A percentile compares a stretch with the other conserved stretches of the same genome.
These are phyloP conservation scores for Metallyticus violacea DNA, from an alignment of 2,888 invertebrate species.

Conservation along the genomic window DNA sequence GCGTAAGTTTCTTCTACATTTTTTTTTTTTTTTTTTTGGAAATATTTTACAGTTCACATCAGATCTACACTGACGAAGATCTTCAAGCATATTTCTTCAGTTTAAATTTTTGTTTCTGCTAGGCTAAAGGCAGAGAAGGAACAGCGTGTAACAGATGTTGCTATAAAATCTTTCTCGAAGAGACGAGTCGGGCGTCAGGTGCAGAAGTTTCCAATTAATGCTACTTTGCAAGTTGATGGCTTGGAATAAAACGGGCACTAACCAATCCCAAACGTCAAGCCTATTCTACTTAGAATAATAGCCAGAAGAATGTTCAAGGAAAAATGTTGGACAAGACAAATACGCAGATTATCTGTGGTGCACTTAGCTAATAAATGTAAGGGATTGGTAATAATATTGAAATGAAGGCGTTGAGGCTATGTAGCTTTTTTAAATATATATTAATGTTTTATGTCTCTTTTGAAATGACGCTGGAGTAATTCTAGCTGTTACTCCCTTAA, in stretches of 20 bases:
- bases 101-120: neutral
- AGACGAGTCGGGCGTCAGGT: neutral
- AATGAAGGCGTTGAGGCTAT: neutral
- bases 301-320: neutral
- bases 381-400: neutral
- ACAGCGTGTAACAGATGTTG: neutral
- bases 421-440: no score
- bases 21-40: no score
- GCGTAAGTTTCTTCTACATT: no score
- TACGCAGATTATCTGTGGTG: no score
- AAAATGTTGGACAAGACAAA: neutral
- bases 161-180: neutral
- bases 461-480: no score
- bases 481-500: no score
- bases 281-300: neutral
- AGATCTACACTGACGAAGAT: no score
- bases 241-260: neutral
- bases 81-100: no score
- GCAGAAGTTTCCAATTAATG: neutral
- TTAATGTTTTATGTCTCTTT: no score
- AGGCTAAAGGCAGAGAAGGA: neutral
- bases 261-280: neutral
- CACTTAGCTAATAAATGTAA: neutral
- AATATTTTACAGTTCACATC: no score
- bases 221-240: neutral